A percentile compares a stretch with the other conserved stretches of the same genome.
Evolutionary conservation across 2,888 invertebrate species (phyloP).

Genomic region (Nebria brevicollis): DNA sequence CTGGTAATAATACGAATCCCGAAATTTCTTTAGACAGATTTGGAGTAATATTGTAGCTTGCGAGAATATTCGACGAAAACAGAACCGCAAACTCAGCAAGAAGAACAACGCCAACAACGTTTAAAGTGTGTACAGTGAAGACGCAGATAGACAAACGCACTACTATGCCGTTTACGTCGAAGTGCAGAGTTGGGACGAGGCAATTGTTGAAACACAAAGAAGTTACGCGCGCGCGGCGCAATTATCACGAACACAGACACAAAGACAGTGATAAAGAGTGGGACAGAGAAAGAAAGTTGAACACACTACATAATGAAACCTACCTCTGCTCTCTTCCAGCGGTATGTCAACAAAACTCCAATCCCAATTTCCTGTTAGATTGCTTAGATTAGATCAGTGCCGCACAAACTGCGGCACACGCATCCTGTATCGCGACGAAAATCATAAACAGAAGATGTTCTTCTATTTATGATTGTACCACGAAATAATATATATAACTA

Average conservation of each 20-base stretch:
- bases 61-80: not conserved
- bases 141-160: conserved; percentile 6
- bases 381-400: conserved; percentile 38
- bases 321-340: conserved; percentile 38
- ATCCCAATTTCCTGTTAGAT: conserved; percentile 40
- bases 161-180: conserved; percentile 6
- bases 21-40: not conserved
- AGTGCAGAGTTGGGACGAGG: conserved; percentile 22
- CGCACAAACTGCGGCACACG: conserved; percentile 10
- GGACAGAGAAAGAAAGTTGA: not conserved
- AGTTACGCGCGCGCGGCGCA: conserved; percentile 26
- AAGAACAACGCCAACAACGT: not conserved
- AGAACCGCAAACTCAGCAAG: not conserved
- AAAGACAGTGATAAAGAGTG: not conserved
- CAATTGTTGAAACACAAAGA: conserved; percentile 43
- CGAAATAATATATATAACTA: not conserved
- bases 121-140: not conserved
- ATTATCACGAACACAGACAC: conserved; percentile 29
- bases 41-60: not conserved
- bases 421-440: not conserved
- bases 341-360: conserved; percentile 40
- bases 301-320: conserved; percentile 25
- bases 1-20: not conserved
- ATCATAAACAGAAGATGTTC: not conserved
- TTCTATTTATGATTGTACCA: not conserved